Evolutionary conservation across 2,113 vertebrate species (phyloP).

Genomic region (Beaufortia kweichowensis): DNA sequence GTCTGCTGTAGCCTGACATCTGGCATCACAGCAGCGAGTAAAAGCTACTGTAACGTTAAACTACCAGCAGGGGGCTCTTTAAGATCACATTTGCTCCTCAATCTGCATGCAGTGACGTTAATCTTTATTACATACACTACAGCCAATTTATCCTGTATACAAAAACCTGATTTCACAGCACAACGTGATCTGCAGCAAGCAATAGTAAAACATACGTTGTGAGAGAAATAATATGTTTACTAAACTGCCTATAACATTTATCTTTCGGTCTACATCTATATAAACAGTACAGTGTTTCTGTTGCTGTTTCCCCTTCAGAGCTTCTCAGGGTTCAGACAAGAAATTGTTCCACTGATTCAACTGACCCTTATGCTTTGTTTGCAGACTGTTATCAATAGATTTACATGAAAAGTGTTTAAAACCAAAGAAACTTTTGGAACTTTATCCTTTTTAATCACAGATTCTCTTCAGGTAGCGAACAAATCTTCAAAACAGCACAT

Average conservation of each 20-base stretch:
- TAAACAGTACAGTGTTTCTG: too few relatives aligned
- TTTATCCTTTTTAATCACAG: background rate
- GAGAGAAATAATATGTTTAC: background rate
- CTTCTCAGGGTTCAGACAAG: conserved; percentile 16
- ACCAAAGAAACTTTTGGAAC: background rate
- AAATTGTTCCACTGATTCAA: conserved; percentile 42
- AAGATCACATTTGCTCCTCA: conserved; percentile 22
- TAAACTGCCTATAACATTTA: background rate
- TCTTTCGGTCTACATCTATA: background rate
- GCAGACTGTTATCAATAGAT: conserved; percentile 27
- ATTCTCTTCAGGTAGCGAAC: conserved; percentile 30
- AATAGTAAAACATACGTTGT: background rate
- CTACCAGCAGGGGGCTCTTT: conserved; percentile 46
- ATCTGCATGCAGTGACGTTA: background rate
- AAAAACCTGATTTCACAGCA: background rate
- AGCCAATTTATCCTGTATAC: background rate
- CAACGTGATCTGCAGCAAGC: too few relatives aligned
- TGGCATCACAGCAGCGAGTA: conserved; percentile 26
- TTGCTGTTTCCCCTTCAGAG: background rate
- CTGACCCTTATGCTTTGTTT: conserved; percentile 11
- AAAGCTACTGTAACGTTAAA: background rate
- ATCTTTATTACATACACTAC: too few relatives aligned
- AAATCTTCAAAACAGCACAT: conserved; percentile 17
- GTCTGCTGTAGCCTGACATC: conserved; percentile 33
- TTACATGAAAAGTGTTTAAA: background rate